phyloP scores from a whole-genome alignment of 2,113 vertebrate species.

The Tauraco erythrolophus region DNA sequence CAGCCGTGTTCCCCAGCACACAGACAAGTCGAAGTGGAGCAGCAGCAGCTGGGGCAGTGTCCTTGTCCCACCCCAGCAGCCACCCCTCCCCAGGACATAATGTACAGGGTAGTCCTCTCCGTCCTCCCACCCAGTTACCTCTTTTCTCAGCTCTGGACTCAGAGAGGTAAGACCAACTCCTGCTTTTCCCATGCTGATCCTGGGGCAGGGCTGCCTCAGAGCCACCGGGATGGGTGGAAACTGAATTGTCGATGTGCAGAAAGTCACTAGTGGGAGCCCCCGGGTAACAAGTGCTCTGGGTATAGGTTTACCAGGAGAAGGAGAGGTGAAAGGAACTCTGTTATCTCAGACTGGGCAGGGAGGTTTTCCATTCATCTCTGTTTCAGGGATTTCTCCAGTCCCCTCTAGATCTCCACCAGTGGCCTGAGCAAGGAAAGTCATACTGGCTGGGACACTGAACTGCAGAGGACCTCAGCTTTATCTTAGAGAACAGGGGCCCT shows the following conservation, averaged over 20 bases:
- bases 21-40: slow-evolving; percentile 70
- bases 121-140: slow-evolving; percentile 73
- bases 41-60: slow-evolving; percentile 67
- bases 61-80: slow-evolving; percentile 73
- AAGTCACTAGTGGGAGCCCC: not conserved
- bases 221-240: slow-evolving; percentile 30
- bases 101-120: slow-evolving; percentile 75
- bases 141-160: slow-evolving; percentile 71
- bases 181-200: not conserved
- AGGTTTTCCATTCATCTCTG: not conserved
- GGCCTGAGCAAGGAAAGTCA: not conserved
- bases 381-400: not conserved
- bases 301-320: not conserved
- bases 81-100: slow-evolving; percentile 76
- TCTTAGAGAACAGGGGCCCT: not conserved
- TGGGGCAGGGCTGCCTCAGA: not conserved
- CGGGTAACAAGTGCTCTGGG: not conserved
- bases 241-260: not conserved
- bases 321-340: not conserved
- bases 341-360: not conserved
- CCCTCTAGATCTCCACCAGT: not conserved
- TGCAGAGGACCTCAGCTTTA: not conserved
- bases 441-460: not conserved
- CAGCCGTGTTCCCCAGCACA: slow-evolving; percentile 71
- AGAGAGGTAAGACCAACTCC: slow-evolving; percentile 77